Evolutionary conservation across 2,888 invertebrate species (phyloP).

Genomic region (Hirtodrosophila histrioides): DNA sequence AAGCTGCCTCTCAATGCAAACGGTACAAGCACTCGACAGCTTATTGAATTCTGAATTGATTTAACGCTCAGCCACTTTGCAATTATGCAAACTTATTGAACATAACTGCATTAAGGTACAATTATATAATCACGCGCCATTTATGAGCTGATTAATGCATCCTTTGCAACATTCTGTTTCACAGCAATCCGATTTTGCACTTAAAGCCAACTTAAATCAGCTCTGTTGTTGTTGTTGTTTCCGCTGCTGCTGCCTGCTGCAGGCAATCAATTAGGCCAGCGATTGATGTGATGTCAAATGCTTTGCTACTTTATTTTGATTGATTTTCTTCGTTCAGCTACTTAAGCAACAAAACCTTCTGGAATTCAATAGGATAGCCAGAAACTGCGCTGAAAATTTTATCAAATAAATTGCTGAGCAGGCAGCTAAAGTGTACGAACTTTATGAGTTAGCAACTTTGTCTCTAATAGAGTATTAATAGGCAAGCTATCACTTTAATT

Average conservation of each 20-base stretch:
- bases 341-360: slow-evolving; percentile 16
- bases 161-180: slow-evolving; percentile 4
- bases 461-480: slow-evolving; percentile 35
- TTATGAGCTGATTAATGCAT: slow-evolving; percentile 34
- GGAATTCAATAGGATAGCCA: slow-evolving; percentile 2
- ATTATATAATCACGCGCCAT: slow-evolving; percentile 21
- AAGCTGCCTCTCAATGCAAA: neutral
- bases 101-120: slow-evolving; percentile 16
- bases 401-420: slow-evolving; percentile 6
- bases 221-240: neutral
- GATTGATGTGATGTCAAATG: slow-evolving; percentile 58
- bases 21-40: neutral
- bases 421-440: neutral
- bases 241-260: slow-evolving; percentile 21
- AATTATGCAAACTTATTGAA: slow-evolving; percentile 22
- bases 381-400: slow-evolving; percentile 3
- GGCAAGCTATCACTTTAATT: slow-evolving; percentile 35
- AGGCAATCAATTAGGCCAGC: slow-evolving; percentile 66
- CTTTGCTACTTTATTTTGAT: slow-evolving; percentile 59
- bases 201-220: slow-evolving; percentile 13
- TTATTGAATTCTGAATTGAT: slow-evolving; percentile 27
- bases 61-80: slow-evolving; percentile 28
- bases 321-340: slow-evolving; percentile 48
- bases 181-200: slow-evolving; percentile 13
- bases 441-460: slow-evolving; percentile 26